Percentiles rank a stretch among this genome's conserved stretches.
Evolutionary conservation across 1,140 invertebrate genomes (phyloP).

Genomic region (Heliconius congener): DNA sequence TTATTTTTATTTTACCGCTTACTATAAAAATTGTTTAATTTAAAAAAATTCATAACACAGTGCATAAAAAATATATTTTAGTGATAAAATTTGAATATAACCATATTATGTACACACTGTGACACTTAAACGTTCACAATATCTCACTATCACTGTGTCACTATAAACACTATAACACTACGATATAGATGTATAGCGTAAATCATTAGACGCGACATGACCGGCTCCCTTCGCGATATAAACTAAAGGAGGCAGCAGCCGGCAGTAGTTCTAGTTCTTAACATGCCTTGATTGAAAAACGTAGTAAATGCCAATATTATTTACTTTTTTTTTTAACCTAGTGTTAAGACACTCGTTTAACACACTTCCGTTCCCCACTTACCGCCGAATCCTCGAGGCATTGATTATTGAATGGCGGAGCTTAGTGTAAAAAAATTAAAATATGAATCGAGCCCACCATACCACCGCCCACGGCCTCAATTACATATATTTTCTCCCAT

Average conservation of each 20-base stretch:
- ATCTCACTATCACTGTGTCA: background rate
- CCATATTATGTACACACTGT: background rate
- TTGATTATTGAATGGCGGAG: no score
- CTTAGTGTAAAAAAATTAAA: no score
- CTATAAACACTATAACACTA: conserved; percentile 8
- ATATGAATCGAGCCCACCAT: background rate
- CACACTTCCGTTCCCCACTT: no score
- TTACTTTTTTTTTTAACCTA: background rate
- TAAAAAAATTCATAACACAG: background rate
- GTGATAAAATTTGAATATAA: background rate
- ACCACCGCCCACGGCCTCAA: no score
- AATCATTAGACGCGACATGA: background rate
- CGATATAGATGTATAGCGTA: conserved; percentile 5
- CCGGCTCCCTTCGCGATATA: background rate
- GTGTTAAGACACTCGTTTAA: no score
- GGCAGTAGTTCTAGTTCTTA: background rate
- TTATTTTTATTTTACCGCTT: no score
- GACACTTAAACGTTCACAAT: background rate
- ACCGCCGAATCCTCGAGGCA: no score
- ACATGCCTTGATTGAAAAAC: background rate
- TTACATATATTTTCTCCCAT: no score
- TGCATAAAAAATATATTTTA: background rate
- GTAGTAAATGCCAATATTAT: background rate
- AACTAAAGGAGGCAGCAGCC: background rate
- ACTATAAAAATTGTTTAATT: no score